Conservation (phyloP, 2,113 vertebrate genomes). For the Typhlomys cinereus region DNA sequence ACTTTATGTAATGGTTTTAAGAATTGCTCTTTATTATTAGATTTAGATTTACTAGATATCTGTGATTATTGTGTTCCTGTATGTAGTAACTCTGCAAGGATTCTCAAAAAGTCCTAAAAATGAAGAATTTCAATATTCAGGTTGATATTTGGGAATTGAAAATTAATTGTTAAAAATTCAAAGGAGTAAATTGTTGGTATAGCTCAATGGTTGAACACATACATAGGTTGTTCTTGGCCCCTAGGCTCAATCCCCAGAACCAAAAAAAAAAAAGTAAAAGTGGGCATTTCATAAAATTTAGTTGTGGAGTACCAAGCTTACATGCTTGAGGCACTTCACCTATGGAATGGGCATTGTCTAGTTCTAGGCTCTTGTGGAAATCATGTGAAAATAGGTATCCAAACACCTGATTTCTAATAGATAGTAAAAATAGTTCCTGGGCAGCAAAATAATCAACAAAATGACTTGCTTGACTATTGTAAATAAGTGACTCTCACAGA, state of each 20-base stretch:
- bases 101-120: neutral
- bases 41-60: constrained; percentile 19
- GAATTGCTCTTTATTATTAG: constrained; percentile 20
- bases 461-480: neutral
- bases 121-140: constrained; percentile 20
- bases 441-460: neutral
- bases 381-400: neutral
- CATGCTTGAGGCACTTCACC: neutral
- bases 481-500: neutral
- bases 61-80: neutral
- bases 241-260: neutral
- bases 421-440: neutral
- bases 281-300: neutral
- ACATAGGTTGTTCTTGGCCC: no score
- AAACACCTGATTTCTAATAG: neutral
- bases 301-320: neutral
- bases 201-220: neutral
- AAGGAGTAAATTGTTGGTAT: neutral
- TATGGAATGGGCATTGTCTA: neutral
- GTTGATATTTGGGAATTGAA: constrained; percentile 16
- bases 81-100: neutral
- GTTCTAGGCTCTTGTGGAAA: neutral
- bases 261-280: neutral
- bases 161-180: neutral
- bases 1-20: constrained; percentile 33